Evolutionary conservation across 2,797 vertebrate genomes (phyloP), one percentile per base, ranked within the genome.

Genomic region (Sternotherus odoratus): DNA sequence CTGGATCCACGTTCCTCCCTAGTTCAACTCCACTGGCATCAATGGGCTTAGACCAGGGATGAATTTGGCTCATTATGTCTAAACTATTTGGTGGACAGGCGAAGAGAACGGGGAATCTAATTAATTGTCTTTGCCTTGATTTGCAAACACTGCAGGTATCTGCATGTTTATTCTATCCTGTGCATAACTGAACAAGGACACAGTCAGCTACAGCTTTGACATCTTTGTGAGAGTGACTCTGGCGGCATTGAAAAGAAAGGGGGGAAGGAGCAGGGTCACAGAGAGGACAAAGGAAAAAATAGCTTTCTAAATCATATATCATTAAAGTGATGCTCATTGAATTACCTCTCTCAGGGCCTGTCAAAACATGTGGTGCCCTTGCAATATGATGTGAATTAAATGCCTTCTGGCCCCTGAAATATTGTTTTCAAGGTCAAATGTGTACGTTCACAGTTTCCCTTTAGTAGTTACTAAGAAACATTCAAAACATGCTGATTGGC

Each of bases 321-420:
- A 97, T 97, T 97, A 97, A 95, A 97, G 96, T 95, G 95, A 98
- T 97, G 95, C 75, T 95, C 96, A 96, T 97, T 95, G 96, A 98
- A 97, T 97, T 98, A 96, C 91, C 92, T 97, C 84, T 85, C 92
- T 96, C 83, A 94, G 79, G 94, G 94, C 78, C 90, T 97, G 91
- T 97, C 90, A 97, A 95, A 92, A 96, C 95, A 94, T 95, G 83
- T 95, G 84, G 80, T 94, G 90, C 85, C 72, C 87, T 91, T 94
- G 93, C 93, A 88, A 93, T 85, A 94, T 87, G 86, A 96, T 93
- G 93, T 88, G 81, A 97, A 97, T 95, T 95, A 96, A 95, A 97
- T 95, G 95, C 95, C 96, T 97, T 94, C 96, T 97, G 95, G 95
- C 82, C 95, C 51, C 94, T 94, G 92, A 96, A 97, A 95, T 96